Evolutionary conservation across 2,797 vertebrate genomes (phyloP).

Genomic region (Sciurus carolinensis): DNA sequence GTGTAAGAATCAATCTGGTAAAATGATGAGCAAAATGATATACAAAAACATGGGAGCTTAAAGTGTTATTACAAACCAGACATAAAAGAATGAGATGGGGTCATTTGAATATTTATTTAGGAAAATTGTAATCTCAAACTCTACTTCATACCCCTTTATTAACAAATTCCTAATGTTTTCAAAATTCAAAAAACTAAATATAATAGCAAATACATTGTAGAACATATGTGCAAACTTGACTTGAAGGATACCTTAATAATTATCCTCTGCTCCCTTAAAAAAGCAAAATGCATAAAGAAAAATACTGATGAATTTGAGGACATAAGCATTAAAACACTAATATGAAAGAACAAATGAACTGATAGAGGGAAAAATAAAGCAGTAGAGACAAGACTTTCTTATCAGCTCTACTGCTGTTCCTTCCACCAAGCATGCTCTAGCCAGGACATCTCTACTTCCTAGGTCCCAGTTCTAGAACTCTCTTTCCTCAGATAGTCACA

Average conservation of each 20-base stretch:
- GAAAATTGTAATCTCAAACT: not conserved
- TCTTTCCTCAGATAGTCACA: not conserved
- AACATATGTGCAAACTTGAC: not conserved
- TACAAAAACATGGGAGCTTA: not conserved
- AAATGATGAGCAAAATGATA: not conserved
- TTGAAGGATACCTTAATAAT: not conserved
- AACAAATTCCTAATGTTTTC: not conserved
- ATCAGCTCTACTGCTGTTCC: not conserved
- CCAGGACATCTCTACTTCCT: not conserved
- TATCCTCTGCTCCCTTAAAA: not conserved
- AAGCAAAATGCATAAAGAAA: not conserved
- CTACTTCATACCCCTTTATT: not conserved
- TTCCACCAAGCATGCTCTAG: fast-evolving
- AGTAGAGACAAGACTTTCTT: fast-evolving
- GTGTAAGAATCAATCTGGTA: not conserved
- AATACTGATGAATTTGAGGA: not conserved
- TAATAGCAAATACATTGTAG: not conserved
- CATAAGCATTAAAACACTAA: not conserved
- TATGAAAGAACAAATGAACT: not conserved
- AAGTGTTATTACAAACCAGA: not conserved
- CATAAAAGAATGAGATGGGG: not conserved
- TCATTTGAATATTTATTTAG: not conserved
- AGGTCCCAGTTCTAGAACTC: not conserved
- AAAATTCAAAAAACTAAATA: not conserved
- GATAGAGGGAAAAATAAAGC: not conserved